These are phyloP conservation scores for Mactromeris polynyma DNA, from an alignment of 2,888 invertebrate genomes.

Conservation along the genomic window DNA sequence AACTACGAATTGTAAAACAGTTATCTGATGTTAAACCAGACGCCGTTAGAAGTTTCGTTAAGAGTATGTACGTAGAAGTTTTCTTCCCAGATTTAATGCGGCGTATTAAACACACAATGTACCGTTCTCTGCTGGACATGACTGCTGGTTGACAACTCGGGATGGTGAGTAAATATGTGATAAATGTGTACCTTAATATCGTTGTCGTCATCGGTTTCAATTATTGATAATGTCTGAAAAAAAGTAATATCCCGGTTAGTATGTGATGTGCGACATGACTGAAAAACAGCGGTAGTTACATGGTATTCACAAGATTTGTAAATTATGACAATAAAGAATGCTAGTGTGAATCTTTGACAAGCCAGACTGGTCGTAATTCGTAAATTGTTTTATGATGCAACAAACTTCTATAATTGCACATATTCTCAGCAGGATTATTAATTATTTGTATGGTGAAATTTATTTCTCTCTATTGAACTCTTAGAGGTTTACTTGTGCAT, in stretches of 20 bases:
- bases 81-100: too few relatives aligned
- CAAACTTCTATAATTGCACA: too few relatives aligned
- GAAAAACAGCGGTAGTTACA: background rate
- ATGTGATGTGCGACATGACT: background rate
- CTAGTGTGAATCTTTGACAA: background rate
- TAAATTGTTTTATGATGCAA: background rate
- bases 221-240: background rate
- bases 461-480: too few relatives aligned
- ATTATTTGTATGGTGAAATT: too few relatives aligned
- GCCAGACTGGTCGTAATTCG: background rate
- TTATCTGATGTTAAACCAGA: too few relatives aligned
- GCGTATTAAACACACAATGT: too few relatives aligned
- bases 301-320: background rate
- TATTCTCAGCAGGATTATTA: too few relatives aligned
- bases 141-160: background rate
- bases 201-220: background rate
- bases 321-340: background rate
- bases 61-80: too few relatives aligned
- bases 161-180: background rate
- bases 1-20: too few relatives aligned
- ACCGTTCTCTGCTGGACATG: background rate
- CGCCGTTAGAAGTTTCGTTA: too few relatives aligned
- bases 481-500: too few relatives aligned
- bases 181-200: background rate
- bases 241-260: background rate